phyloP scores from a whole-genome alignment of 2,888 invertebrate species.

The Acronicta leporina region DNA sequence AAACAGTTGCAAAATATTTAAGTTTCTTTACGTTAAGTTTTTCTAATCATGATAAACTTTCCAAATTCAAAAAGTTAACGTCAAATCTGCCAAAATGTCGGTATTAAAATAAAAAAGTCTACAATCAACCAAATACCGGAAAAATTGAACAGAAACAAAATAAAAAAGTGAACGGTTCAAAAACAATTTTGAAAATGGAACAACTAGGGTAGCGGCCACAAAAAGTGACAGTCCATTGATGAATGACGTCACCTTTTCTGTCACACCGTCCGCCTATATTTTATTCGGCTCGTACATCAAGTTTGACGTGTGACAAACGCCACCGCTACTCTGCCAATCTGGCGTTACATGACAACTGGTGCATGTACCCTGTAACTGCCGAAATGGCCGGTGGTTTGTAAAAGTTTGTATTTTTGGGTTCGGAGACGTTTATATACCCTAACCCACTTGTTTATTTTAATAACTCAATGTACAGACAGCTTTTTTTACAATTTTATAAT shows the following conservation, averaged over 20 bases:
- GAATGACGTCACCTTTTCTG: conserved; percentile 67
- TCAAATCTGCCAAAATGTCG: not conserved
- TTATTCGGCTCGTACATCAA: conserved; percentile 69
- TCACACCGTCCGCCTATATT: conserved; percentile 62
- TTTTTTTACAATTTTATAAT: no score
- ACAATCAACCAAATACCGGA: conserved; percentile 23
- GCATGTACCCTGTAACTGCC: conserved; percentile 38
- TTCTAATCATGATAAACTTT: no score
- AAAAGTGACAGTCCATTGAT: conserved; percentile 70
- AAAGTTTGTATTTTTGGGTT: conserved; percentile 1
- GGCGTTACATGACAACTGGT: conserved; percentile 52
- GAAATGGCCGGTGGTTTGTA: conserved; percentile 30
- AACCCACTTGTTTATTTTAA: no score
- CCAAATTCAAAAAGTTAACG: conserved; percentile 13
- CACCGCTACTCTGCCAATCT: conserved; percentile 38
- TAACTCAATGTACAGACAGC: no score
- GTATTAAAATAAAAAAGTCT: conserved; percentile 4
- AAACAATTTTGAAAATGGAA: conserved; percentile 68
- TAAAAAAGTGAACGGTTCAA: conserved; percentile 36
- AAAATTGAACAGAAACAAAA: conserved; percentile 26
- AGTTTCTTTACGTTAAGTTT: no score
- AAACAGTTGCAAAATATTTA: not conserved
- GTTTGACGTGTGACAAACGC: conserved; percentile 67
- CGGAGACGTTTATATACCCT: no score
- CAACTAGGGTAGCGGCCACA: conserved; percentile 51